phyloP scores from a whole-genome alignment of 2,888 invertebrate genomes.

The Coleophora flavipennella region DNA sequence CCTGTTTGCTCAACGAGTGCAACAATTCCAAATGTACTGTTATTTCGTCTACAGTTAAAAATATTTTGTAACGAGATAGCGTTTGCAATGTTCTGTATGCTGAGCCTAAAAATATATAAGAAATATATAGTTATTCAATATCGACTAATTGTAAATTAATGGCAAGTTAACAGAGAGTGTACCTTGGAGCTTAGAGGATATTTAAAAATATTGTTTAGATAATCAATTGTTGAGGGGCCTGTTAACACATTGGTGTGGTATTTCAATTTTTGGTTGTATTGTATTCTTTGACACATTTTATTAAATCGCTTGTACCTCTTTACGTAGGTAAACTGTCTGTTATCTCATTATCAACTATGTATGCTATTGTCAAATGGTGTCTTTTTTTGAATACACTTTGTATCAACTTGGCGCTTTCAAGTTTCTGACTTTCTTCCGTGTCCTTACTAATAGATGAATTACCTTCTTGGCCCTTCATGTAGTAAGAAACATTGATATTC shows the following conservation, averaged over 20 bases:
- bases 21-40: constrained; percentile 42
- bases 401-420: constrained; percentile 17
- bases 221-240: neutral
- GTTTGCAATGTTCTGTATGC: constrained; percentile 35
- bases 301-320: neutral
- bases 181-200: constrained; percentile 23
- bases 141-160: neutral
- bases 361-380: too few relatives aligned
- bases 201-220: constrained; percentile 1
- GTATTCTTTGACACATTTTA: too few relatives aligned
- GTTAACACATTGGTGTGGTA: too few relatives aligned
- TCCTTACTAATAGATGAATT: constrained; percentile 2
- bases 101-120: constrained; percentile 33
- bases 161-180: constrained; percentile 15
- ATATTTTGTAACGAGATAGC: constrained; percentile 33
- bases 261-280: too few relatives aligned
- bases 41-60: constrained; percentile 49
- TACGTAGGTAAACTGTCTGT: neutral
- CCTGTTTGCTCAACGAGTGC: constrained; percentile 30
- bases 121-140: neutral
- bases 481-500: constrained; percentile 29
- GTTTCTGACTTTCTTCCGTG: neutral
- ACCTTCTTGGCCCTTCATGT: constrained; percentile 36
- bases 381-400: neutral
- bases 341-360: neutral